Base-by-base conservation (phyloP, 1,140 invertebrate genomes). In the Odontomachus brunneus region DNA sequence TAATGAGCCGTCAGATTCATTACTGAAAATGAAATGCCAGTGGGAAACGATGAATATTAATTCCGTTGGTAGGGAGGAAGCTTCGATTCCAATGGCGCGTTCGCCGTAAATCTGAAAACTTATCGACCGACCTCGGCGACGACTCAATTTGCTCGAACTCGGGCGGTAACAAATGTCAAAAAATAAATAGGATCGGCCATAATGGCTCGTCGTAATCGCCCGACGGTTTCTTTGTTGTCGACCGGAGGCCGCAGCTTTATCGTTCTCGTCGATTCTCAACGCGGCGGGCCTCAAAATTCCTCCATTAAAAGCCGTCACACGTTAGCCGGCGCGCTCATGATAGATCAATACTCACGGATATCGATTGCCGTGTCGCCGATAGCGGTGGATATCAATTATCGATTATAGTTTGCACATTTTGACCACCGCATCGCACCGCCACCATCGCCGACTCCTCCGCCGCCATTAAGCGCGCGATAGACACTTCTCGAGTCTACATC, bases 1-100 rank as follows among this genome's bases (percentile, higher is more conserved):
- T 88, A 76, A 84, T 76, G 86, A 88, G 49, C 65, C 85, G 22
- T 71, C 63, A 44, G 57, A 26, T 26, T 55, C 33, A 51, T 82
- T 60, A 84, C 11, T 15, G 49, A 44, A 26, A 78, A 65, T 44
- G 24, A 65, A 53, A 84, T 69, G 53, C 48, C 26, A 24, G 11
- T 51, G 26, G 38, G 24, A 80, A 81, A 72, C 63, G 85, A 84
- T 81, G 74, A 87, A 88, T 88, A 88, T 84, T 84, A 84, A 74
- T 59, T 62, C 17, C 22, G 4, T n/a, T n/a, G 62, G 22, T 76
- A 80, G 59, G 55, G 29, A 51, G 69, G 12, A 53, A 26, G 22
- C 53, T 24, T 67, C 19, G 49, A 84, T 62, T 48, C 38, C 49
- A 38, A 19, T 59, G 1, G 17, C 14, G n/a, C 24, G 19, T 57